Evolutionary conservation across 2,888 invertebrate species (phyloP), one percentile per base, ranked within the genome.

Genomic region (Odontothrips loti): DNA sequence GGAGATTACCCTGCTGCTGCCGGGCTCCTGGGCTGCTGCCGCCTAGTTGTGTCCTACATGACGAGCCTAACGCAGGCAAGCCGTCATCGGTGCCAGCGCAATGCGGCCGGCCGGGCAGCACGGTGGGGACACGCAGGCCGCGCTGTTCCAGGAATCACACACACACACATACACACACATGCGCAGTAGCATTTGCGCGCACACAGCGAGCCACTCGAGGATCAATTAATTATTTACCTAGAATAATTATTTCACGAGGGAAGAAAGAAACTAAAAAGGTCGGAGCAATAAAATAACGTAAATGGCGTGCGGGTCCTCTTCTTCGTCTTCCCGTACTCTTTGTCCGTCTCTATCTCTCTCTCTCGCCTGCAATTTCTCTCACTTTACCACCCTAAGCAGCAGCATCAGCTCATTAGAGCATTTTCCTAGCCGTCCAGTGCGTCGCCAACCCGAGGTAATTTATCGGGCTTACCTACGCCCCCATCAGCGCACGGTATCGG

Each of bases 181-280:
- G 17, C 58, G 0, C 58, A 43, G 34, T 43, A 43, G 34, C 58
- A 51, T 51, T 51, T n/a, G n/a, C 34, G 23, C 68, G 23, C 68
- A 75, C 23, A n/a, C 68, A 23, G 9, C 27, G 3, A 75, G 58
- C 27, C 68, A 58, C 58, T 58, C 27, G 23, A 23, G 68, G 8
- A 75, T 75, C 68, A 75, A 75, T 75, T 75, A 75, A 75, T 75
- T 75, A 75, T 75, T 75, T 75, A 75, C 68, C 68, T 75, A 75
- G 68, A 75, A 75, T 75, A 75, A 75, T 75, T 75, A 75, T 75
- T 75, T 75, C 68, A 75, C 68, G 6, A 27, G 11, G 68, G 27
- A 75, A 23, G 34, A 75, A 75, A 75, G n/a, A 75, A 75, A 58
- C 15, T 11, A 58, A 43, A 58, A 58, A 15, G 17, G 58, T 17